Evolutionary conservation across 2,113 vertebrate species (phyloP), one percentile per base, ranked within the genome.

Genomic region (Pteruthius melanotis): DNA sequence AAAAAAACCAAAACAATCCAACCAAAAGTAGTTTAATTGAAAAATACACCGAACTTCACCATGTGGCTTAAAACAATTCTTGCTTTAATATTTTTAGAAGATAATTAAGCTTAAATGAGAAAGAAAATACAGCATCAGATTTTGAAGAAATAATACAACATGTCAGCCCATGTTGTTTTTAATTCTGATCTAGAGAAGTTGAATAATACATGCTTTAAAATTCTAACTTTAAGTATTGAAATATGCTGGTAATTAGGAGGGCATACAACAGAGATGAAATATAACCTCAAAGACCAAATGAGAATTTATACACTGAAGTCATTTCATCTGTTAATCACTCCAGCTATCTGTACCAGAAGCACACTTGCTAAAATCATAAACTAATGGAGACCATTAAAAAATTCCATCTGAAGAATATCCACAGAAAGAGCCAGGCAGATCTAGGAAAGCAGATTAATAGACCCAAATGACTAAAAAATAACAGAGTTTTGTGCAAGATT

Each of bases 191-290:
- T 61, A 65, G 57, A 87, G 37, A 85, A 80, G 42, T 47, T 90
- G 24, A 86, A 56, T 60, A 80, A 65, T 39, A 76, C 0, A 0
- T 65, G 49, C 37, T 93, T 83, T 59, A 90, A 80, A 86, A 83
- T 69, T 94, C 56, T 82, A 65, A 77, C 89, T 77, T 47, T 66
- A 92, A 80, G 33, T 53, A 69, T 53, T 90, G 39, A 88, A 88
- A 85, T 80, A 83, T 27, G 37, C 31, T 45, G 33, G 53, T 61
- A 95, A 93, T 88, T 93, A 96, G 63, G 47, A 95, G 83, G 87
- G 63, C 59, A 83, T 86, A 77, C 71, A 96, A 90, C 85, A 76
- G 94, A 90, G 82, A 94, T 90, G 10, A 94, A 90, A 88, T 61
- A 59, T 42, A 88, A 69, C 28, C 68, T 61, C 80, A 78, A 83